Evolutionary conservation across 2,113 vertebrate genomes (phyloP).

Genomic region (Ctenodactylus gundi): DNA sequence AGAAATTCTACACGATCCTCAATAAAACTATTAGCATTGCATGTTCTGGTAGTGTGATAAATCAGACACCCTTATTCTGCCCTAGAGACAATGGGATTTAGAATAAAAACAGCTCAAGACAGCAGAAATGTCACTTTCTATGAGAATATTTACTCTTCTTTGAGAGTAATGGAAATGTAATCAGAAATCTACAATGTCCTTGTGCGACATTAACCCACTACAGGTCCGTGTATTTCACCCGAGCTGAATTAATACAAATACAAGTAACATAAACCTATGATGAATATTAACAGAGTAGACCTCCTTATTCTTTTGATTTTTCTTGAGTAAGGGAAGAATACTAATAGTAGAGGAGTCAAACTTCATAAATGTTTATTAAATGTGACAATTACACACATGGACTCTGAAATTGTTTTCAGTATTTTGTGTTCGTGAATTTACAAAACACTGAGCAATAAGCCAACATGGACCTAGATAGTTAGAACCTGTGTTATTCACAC

Average conservation of each 20-base stretch:
- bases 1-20: not conserved
- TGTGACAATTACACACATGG: not conserved
- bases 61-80: not conserved
- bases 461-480: not conserved
- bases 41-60: not conserved
- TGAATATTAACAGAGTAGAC: not conserved
- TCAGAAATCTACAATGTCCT: not conserved
- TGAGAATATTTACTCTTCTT: not conserved
- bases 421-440: not conserved
- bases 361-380: not conserved
- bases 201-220: not conserved
- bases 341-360: not conserved
- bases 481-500: not conserved
- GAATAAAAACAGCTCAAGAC: slow-evolving; percentile 3
- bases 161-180: not conserved
- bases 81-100: slow-evolving; percentile 11
- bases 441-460: not conserved
- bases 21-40: not conserved
- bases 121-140: slow-evolving; percentile 30
- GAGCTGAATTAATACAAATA: not conserved
- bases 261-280: not conserved
- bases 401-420: not conserved
- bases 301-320: not conserved
- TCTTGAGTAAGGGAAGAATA: fast-evolving
- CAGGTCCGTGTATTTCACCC: not conserved